These are phyloP conservation scores for Mastigias papua DNA, from an alignment of 30 jellyfish, hydroid and myxozoan species.

Conservation along the genomic window DNA sequence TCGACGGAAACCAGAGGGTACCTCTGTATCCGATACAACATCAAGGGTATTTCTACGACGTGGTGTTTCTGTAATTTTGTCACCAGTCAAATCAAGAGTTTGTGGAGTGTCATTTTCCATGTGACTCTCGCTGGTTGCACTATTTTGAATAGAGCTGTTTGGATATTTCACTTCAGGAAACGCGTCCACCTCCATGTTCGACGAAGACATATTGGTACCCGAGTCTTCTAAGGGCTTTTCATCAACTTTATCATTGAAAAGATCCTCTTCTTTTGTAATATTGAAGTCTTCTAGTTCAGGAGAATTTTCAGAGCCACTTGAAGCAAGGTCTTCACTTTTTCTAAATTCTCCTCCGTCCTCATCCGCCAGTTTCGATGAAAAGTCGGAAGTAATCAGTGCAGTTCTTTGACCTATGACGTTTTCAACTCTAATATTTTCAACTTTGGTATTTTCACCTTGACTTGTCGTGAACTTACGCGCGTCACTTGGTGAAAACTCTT, in stretches of 20 bases:
- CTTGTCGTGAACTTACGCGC: constrained; percentile 11
- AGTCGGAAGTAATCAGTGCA: background rate
- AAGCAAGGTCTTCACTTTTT: background rate
- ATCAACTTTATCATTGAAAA: background rate
- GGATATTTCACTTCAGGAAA: background rate
- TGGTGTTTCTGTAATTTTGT: background rate
- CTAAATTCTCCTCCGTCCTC: background rate
- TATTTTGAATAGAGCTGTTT: background rate
- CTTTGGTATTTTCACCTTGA: background rate
- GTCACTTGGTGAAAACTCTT: constrained; percentile 24
- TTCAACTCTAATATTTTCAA: background rate
- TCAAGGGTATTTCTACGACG: background rate
- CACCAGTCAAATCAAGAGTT: background rate
- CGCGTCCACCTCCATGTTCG: background rate
- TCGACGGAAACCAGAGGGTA: background rate
- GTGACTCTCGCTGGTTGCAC: background rate
- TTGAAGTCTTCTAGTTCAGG: background rate
- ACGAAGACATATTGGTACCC: too few species aligned
- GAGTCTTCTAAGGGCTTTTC: background rate
- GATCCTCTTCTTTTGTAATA: background rate
- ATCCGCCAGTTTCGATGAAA: too few species aligned
- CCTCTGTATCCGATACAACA: background rate
- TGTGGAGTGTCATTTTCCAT: too few species aligned
- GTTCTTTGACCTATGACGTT: background rate
- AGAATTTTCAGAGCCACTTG: constrained; percentile 7